Evolutionary conservation across 2,113 vertebrate species (phyloP), one percentile per base, ranked within the genome.

Genomic region (Cottus gobio): DNA sequence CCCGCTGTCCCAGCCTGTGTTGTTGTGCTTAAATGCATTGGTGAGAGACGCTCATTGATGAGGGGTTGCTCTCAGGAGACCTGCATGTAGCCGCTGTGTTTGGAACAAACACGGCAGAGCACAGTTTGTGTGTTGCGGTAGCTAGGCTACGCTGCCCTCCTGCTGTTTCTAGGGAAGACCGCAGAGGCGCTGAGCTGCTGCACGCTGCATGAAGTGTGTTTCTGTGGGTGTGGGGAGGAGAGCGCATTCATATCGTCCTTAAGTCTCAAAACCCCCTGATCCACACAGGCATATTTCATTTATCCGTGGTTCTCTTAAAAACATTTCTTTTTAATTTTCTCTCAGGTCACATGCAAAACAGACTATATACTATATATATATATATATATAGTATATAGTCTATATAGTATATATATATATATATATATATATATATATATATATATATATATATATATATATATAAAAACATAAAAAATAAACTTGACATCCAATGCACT

Each of bases 91-190:
- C 89, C 68, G 79, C 89, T 83, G 52, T 84, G 83, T 78, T 79
- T 79, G 76, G 75, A 88, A 82, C 88, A 91, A 92, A 89, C 87
- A 84, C 44, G 58, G 86, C 74, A 61, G 90, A 80, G 61, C 80
- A 69, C 83, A 71, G 84, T 85, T 78, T 88, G 85, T 90, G 89
- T 89, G 82, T 83, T 71, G 81, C 26, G 70, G 93, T 92, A 85
- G 84, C 92, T 90, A 90, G 85, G 90, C 80, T 87, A 93, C 90
- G 18, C 71, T 18, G 70, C 88, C 87, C 86, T 89, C 87, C 82
- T 85, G 92, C 91, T 87, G 92, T 90, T 92, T 88, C 89, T 68
- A 91, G 77, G 90, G 81, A 87, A 84, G 87, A 85, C 90, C 37
- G 44, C 61, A 57, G 82, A 86, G 88, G 71, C 76, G 42, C 77